These are phyloP conservation scores for Pempheris klunzingeri DNA, from an alignment of 2,797 vertebrate species.

Conservation along the genomic window DNA sequence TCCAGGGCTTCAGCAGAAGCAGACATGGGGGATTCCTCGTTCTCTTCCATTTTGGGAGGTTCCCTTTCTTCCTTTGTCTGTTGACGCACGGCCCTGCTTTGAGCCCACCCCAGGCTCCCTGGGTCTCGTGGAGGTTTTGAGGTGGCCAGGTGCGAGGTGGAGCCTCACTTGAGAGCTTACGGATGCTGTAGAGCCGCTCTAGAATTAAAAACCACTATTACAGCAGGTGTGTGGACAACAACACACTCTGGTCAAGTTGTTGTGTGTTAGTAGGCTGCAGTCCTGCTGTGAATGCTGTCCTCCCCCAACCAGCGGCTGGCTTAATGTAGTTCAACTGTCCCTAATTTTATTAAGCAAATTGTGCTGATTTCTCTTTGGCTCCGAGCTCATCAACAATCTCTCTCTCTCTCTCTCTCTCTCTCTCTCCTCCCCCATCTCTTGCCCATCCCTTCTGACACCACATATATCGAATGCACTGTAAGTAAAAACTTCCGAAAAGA, in stretches of 20 bases:
- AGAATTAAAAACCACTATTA: constrained; percentile 13
- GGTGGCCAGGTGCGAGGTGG: constrained; percentile 30
- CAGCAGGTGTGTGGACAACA: constrained; percentile 45
- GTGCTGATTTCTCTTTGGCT: constrained; percentile 81
- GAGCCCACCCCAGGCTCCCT: constrained; percentile 43
- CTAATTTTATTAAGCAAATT: constrained; percentile 90
- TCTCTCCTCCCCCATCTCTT: constrained; percentile 42
- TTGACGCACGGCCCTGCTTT: constrained; percentile 59
- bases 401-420: constrained; percentile 42
- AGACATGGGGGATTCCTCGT: constrained; percentile 49
- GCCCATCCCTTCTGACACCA: constrained; percentile 49
- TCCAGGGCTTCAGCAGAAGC: constrained; percentile 64
- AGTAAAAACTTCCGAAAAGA: constrained; percentile 30
- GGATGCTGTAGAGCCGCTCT: constrained; percentile 17
- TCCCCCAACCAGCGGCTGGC: constrained; percentile 64
- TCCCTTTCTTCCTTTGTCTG: constrained; percentile 67
- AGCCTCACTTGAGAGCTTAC: constrained; percentile 27
- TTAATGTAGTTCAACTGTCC: constrained; percentile 77
- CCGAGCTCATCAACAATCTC: constrained; percentile 73
- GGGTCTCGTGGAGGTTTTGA: constrained; percentile 31
- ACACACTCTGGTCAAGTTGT: constrained; percentile 30
- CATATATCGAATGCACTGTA: constrained; percentile 5
- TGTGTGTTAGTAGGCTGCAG: constrained; percentile 46
- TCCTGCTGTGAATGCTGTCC: constrained; percentile 57
- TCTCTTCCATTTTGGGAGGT: constrained; percentile 61